Evolutionary conservation across 2,113 vertebrate genomes (phyloP), one percentile per base, ranked within the genome.

Genomic region (Oreamnos americanus): DNA sequence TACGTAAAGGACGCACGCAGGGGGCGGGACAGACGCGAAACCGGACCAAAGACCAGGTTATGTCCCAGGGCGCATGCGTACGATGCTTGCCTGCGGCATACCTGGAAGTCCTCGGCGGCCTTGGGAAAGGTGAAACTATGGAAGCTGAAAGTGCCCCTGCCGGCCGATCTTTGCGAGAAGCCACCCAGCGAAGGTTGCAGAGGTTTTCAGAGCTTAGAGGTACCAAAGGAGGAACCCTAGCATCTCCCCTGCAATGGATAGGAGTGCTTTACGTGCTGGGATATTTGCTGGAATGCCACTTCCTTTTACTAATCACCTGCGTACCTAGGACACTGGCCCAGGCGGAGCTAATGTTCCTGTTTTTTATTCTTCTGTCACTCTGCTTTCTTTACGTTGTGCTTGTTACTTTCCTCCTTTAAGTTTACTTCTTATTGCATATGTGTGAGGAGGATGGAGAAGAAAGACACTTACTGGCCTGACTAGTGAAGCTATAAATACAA

Each of bases 181-280:
- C 99, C 47, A 99, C 99, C 0, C 98, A 82, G 60, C 97, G 98
- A 93, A 99, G 99, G 88, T 95, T 99, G n/a, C 74, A 67, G 36
- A 99, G 87, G 67, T 99, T 99, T 82, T 97, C 99, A n/a, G 78
- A 95, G 43, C 93, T 99, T 23, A 97, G 99, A 98, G 99, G 99
- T 99, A 98, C 30, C 21, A 1, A 26, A 55, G 5, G 10, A 71
- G 62, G 36, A 83, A 47, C 39, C 0, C 3, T 21, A 45, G 16
- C 7, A 74, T 47, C 39, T 51, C 26, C 49, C 2, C 5, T 23
- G 43, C 30, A 45, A 0, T 25, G 5, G 19, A 45, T 33, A 26
- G 58, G 92, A 93, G 76, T 30, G 17, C 12, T 43, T 86, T 51
- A 10, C 1, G 7, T 14, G 1, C 45, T 5, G 2, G 62, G 23